Percentiles rank a stretch among this genome's conserved stretches.
phyloP scores from a whole-genome alignment of 2,888 invertebrate species.

The Ashinkailepas kermadecensis region DNA sequence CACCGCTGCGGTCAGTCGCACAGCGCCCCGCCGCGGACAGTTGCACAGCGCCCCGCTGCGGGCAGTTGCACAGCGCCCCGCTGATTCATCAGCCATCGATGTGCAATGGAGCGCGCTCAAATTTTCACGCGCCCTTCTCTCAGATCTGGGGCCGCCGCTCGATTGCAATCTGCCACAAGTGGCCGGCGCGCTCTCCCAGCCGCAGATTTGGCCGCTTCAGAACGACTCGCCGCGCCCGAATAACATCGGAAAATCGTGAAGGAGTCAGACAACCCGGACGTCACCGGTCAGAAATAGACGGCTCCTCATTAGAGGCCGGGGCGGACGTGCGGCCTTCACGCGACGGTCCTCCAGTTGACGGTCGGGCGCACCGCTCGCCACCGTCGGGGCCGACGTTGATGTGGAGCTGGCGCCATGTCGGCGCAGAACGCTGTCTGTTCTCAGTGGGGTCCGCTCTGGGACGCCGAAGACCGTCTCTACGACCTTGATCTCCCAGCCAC shows the following conservation, averaged over 20 bases:
- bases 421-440: neutral
- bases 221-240: neutral
- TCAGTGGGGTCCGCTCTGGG: too few relatives aligned
- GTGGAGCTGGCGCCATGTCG: constrained; percentile 23
- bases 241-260: neutral
- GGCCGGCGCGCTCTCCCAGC: constrained; percentile 35
- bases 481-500: too few relatives aligned
- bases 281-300: neutral
- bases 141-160: neutral
- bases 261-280: neutral
- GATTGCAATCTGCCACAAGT: constrained; percentile 21
- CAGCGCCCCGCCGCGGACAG: neutral
- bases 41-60: too few relatives aligned
- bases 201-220: neutral
- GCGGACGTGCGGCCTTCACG: neutral
- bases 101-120: neutral
- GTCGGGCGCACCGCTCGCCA: neutral
- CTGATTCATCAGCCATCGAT: neutral
- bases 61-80: neutral
- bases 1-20: neutral
- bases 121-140: neutral
- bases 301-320: neutral
- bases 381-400: constrained; percentile 34
- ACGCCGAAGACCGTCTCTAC: too few relatives aligned
- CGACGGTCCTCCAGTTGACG: neutral